These are phyloP conservation scores for Caretta caretta DNA, from an alignment of 2,113 vertebrate genomes.

Conservation along the genomic window DNA sequence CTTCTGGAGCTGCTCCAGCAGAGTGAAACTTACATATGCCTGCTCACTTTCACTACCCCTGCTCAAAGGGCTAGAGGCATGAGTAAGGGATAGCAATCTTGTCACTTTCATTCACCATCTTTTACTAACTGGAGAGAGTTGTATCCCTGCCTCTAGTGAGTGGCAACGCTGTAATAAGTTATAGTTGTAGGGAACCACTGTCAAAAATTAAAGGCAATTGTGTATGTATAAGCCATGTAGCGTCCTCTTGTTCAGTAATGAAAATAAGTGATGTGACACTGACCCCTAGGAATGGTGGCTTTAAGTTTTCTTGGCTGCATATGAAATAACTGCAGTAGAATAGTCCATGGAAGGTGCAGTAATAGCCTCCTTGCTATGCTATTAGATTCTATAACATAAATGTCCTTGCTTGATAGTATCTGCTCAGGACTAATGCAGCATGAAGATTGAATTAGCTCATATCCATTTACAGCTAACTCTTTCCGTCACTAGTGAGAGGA, in stretches of 20 bases:
- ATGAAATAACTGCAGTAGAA: constrained; percentile 51
- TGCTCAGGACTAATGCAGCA: constrained; percentile 57
- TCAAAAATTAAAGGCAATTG: background rate
- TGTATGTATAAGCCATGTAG: background rate
- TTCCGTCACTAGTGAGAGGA: constrained; percentile 20
- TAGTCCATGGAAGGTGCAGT: constrained; percentile 15
- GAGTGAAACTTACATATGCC: background rate
- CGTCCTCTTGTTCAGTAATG: background rate
- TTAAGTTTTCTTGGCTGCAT: constrained; percentile 6
- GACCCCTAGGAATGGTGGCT: background rate
- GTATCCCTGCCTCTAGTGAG: background rate
- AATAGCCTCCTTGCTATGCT: constrained; percentile 40
- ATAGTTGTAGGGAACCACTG: background rate
- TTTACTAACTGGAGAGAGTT: background rate
- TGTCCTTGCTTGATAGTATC: constrained; percentile 36
- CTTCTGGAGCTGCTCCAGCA: background rate
- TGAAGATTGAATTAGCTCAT: constrained; percentile 60
- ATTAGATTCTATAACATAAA: constrained; percentile 24
- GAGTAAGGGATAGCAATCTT: background rate
- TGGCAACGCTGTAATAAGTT: background rate
- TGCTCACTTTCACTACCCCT: background rate
- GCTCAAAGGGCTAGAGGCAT: background rate
- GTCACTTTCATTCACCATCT: background rate
- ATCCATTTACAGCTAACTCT: constrained; percentile 46
- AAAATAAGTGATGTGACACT: constrained; percentile 24